Base-by-base conservation (phyloP, 2,797 vertebrate genomes). In the Gephyroberyx darwinii region DNA sequence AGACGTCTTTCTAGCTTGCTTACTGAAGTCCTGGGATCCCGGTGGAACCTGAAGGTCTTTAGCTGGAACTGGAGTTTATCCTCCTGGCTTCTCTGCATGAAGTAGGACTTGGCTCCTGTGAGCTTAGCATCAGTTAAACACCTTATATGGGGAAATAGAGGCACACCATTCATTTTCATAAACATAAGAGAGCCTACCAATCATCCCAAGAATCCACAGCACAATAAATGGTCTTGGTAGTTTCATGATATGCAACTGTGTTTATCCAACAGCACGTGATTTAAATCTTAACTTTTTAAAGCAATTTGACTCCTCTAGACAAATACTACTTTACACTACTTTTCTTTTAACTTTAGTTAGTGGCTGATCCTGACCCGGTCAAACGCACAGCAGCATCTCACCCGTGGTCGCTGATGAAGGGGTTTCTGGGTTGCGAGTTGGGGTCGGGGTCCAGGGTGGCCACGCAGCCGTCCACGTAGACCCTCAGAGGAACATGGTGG, bases 11-110 rank as follows among this genome's bases (percentile, higher is more conserved):
- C 33, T 4, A 26, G 22, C 61, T 22, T 50, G 75, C 90, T 90
- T 60, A 93, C 92, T 4, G 74, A 68, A n/a, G 80, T 82, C 37
- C 56, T 83, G 53, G 77, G 69, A 43, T 89, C 65, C 4, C 31
- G 53, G 51, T 70, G 68, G 66, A 93, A 91, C 76, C 48, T 89
- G 78, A 93, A 93, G 55, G 86, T 74, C 78, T 88, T 78, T 45
- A 93, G 77, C 86, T 89, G 86, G 64, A 93, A 83, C 4, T 84
- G 82, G 12, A 92, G 90, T 84, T 87, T 87, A 74, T 92, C 78
- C 69, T 93, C 88, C 35, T 54, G 78, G 71, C 58, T 81, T 65
- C 86, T 80, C 65, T 68, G 88, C 83, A 90, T 74, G 87, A 93
- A 93, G 83, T 81, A 89, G 43, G 91, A 92, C 75, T 82, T 86